Evolutionary conservation across 1,140 invertebrate genomes (phyloP), one percentile per base, ranked within the genome.

Genomic region (Aphaenogaster rudis): DNA sequence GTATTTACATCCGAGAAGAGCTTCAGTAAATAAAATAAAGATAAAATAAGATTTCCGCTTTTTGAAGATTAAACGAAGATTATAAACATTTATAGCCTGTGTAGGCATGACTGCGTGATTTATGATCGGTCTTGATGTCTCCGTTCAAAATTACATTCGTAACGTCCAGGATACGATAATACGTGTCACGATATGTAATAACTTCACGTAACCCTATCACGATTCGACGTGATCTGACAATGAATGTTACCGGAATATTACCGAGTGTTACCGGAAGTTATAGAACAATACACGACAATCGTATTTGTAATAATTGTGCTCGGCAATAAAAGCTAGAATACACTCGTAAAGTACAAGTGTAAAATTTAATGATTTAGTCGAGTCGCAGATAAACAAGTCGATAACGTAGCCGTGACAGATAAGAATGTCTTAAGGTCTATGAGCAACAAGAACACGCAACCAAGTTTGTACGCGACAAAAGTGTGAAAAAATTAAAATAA

Each of bases 351-450:
- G n/a, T 15, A 50, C 6, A 1, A 33, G 0, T 8, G 13, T 13
- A 48, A 81, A 71, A 45, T 81, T 71, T 50, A 54, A 54, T 13
- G 33, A 79, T 42, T 66, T 36, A 15, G 42, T 66, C 17, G 45
- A 52, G n/a, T 42, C n/a, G 21, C n/a, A 67, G 45, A 80, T 52
- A 80, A 80, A 36, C 13, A 13, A 50, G 13, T 66, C 33, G 4
- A 36, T 50, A 45, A 67, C 33, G 17, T 9, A 66, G 13, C 6
- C 9, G 15, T 39, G 36, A 42, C 13, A 63, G 42, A 36, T 36
- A 64, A 78, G 9, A 21, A 33, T 63, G 2, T 8, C n/a, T 28
- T 28, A 3, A 61, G 0, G 2, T 45, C 15, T 17, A 61, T 2
- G 8, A 33, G 2, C 11, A 33, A 45, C 9, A 17, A 63, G 8